These are phyloP conservation scores for Trichomycterus rosablanca DNA, from an alignment of 2,113 vertebrate species.

Conservation along the genomic window DNA sequence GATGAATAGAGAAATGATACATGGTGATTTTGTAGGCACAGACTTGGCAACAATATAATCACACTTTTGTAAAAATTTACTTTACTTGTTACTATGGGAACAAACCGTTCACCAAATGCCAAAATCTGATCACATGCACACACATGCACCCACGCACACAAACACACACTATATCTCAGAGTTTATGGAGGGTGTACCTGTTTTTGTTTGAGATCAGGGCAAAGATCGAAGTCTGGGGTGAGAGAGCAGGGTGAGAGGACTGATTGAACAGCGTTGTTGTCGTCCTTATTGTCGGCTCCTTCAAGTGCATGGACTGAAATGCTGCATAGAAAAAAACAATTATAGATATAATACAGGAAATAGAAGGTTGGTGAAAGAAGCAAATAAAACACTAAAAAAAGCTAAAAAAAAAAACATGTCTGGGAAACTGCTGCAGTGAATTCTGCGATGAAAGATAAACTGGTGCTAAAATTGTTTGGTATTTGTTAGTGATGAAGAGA, in stretches of 20 bases:
- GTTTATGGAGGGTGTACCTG: slow-evolving; percentile 18
- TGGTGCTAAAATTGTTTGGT: too few species aligned
- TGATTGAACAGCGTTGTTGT: slow-evolving; percentile 7
- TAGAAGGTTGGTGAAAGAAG: too few species aligned
- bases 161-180: too few species aligned
- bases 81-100: slow-evolving; percentile 32
- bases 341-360: too few species aligned
- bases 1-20: slow-evolving; percentile 11
- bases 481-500: too few species aligned
- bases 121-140: slow-evolving; percentile 22
- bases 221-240: slow-evolving; percentile 34
- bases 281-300: slow-evolving; percentile 23
- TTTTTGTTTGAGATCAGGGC: slow-evolving; percentile 41
- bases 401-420: too few species aligned
- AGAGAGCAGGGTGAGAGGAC: slow-evolving; percentile 18
- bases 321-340: background rate
- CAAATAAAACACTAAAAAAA: too few species aligned
- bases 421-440: too few species aligned
- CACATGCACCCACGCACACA: background rate
- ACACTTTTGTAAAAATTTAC: slow-evolving; percentile 40
- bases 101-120: slow-evolving; percentile 4
- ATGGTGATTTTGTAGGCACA: too few species aligned
- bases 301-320: slow-evolving; percentile 9
- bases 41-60: too few species aligned
- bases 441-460: too few species aligned